Evolutionary conservation across 2,888 invertebrate species (phyloP), one percentile per base, ranked within the genome.

Genomic region (Notocelia uddmanniana): DNA sequence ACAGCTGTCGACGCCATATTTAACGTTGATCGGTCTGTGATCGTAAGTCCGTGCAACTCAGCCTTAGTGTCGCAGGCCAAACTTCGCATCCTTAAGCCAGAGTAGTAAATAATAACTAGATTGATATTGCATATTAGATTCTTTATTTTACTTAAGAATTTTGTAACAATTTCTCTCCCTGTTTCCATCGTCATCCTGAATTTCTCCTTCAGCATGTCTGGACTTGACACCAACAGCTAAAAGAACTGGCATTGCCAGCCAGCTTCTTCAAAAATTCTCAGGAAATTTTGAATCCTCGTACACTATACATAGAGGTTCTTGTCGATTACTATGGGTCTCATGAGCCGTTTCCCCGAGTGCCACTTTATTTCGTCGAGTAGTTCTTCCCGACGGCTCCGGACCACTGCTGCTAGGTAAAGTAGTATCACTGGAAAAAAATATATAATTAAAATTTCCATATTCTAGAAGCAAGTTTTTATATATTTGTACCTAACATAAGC

Each of bases 381-480:
- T 77, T 91, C 84, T 45, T 82, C 79, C 2, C 90, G 77, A 2
- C 88, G 79, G 71, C 91, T 90, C 80, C 87, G 81, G 72, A 91
- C 85, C 37, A 92, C 86, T 0, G 83, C 83, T 0, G 86, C 81
- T 60, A 85, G 86, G 80, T 90, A 92, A 55, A 86, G 84, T 19
- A 89, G 76, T 11, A 84, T 69, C 6, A 82, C 89, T 89, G 84
- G 5, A 81, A 81, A 55, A 26, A 6, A 23, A 6, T 23, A 34
- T 21, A 15, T 41, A 15, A 37, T 19, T 31, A 6, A 60, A 8
- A 15, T 41, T 41, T 31, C 1, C 18, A 11, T 19, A 18, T n/a
- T 41, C 2, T 3, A 62, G 19, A 31, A 50, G 21, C n/a, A 23
- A 62, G 10, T 21, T 21, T 34, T 34, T 11, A 1, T 34, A 6